Base-by-base conservation (phyloP, 2,888 invertebrate genomes). In the Pyrrhia umbra region DNA sequence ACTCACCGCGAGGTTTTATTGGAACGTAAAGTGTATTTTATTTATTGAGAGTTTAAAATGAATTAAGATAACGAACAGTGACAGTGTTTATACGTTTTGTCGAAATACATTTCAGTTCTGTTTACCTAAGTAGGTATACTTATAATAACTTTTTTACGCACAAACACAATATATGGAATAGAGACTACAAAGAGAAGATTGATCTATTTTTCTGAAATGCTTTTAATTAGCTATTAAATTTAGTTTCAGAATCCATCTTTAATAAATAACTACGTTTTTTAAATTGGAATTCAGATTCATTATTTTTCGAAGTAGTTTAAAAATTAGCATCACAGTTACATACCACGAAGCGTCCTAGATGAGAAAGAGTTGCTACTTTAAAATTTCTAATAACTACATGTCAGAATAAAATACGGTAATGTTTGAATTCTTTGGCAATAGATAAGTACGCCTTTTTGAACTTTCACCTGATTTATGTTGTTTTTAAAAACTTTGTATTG, bases 1-100 rank as follows among this genome's bases (percentile, higher is more conserved):
- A 73, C 76, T 82, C 79, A 68, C 80, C 65, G 60, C 54, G 58
- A 68, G 74, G 68, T 89, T 90, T 93, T 91, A 92, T 90, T 88
- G 88, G 85, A 80, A 85, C 86, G 87, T 90, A 88, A 92, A 92
- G 79, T 85, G 84, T 72, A 80, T 85, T 91, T 88, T 88, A 90
- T 92, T 92, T 90, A 92, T 90, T 86, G 84, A 82, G 88, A 87
- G 86, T 88, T 86, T 84, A 89, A 92, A 85, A 85, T 84, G 85
- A 86, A 87, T 88, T 81, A 82, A 81, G 70, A 56, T 62, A 58
- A 61, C 50, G 68, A 25, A 30, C 45, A 25, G 30, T 52, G 55
- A 59, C 58, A 68, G 57, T 68, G 57, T 63, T 62, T 67, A 51
- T 52, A 34, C 23, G 57, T 50, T 37, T 50, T 47, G 51, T 47